Evolutionary conservation across 2,113 vertebrate genomes (phyloP).

Genomic region (Prunella himalayana): DNA sequence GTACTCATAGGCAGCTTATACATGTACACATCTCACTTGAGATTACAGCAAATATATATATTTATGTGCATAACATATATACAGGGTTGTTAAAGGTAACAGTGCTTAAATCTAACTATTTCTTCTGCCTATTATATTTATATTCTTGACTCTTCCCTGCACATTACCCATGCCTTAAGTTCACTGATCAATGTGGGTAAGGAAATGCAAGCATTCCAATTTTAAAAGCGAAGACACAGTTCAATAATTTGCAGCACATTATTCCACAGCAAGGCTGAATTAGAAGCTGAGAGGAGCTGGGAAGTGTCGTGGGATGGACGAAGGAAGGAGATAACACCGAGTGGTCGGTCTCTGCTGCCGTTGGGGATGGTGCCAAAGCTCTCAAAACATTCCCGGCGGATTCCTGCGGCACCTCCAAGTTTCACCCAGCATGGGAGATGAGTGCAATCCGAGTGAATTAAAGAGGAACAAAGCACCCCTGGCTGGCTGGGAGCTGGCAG

Average conservation of each 20-base stretch:
- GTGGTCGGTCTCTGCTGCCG: background rate
- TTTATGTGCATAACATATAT: background rate
- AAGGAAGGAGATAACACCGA: background rate
- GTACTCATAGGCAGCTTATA: background rate
- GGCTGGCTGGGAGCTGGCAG: conserved; percentile 1
- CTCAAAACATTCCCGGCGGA: background rate
- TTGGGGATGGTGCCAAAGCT: background rate
- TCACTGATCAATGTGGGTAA: background rate
- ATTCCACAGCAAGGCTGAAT: background rate
- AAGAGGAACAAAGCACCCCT: background rate
- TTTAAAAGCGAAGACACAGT: rapidly evolving
- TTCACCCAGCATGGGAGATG: background rate
- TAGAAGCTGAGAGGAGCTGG: background rate
- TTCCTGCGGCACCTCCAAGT: background rate
- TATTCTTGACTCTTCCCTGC: background rate
- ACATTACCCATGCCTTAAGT: background rate
- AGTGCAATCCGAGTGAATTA: background rate
- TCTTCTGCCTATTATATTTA: background rate
- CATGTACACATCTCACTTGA: rapidly evolving
- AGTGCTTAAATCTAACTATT: background rate
- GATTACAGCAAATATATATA: background rate
- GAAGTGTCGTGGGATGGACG: background rate
- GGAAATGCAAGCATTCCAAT: background rate
- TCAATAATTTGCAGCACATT: rapidly evolving
- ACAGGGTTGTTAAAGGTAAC: background rate